These are phyloP conservation scores for Rhagoletis zephyria DNA, from an alignment of 1,140 invertebrate genomes.

Conservation along the genomic window DNA sequence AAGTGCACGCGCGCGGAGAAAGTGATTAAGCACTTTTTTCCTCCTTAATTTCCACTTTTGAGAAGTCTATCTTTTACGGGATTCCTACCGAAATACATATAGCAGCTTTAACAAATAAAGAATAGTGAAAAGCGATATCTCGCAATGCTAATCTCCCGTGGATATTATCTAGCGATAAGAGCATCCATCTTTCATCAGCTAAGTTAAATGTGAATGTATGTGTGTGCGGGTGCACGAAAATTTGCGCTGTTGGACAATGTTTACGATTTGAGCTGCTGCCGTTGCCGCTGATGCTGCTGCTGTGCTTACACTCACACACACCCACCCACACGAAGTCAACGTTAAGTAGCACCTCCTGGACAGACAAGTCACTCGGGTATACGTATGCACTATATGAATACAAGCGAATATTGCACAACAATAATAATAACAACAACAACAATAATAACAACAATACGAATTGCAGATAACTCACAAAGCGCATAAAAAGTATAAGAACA, in stretches of 20 bases:
- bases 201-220: not conserved
- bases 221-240: constrained; percentile 13
- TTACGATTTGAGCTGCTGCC: constrained; percentile 60
- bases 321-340: not conserved
- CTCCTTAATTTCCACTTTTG: not conserved
- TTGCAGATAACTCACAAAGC: not conserved
- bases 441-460: not conserved
- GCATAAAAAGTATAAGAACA: not conserved
- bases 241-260: constrained; percentile 39
- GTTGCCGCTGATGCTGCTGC: constrained; percentile 53
- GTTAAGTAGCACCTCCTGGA: not conserved
- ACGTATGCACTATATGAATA: not conserved
- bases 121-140: constrained; percentile 25
- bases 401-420: not conserved
- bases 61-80: not conserved
- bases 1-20: not conserved
- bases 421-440: not conserved
- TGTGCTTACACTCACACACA: not conserved
- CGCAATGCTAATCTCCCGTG: constrained; percentile 15
- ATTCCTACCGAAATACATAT: not conserved
- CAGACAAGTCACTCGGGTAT: not conserved
- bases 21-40: not conserved
- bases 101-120: not conserved
- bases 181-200: not conserved
- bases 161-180: constrained; percentile 38